Evolutionary conservation across 1,140 invertebrate species (phyloP).

Genomic region (Cecropterus lyciades): DNA sequence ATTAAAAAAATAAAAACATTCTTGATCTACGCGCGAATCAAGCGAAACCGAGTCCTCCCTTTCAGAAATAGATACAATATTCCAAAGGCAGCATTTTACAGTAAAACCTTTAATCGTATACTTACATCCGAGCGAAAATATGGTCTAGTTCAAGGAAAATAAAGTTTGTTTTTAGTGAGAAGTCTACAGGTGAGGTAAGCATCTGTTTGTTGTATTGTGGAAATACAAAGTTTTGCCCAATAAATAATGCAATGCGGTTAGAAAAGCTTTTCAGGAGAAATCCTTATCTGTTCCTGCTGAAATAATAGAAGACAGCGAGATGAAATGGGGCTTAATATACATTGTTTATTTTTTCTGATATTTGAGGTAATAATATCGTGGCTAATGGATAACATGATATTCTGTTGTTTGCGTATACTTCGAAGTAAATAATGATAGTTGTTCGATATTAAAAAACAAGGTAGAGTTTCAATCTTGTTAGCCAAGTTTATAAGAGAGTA

Average conservation of each 20-base stretch:
- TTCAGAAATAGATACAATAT: no score
- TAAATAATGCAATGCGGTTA: constrained; percentile 67
- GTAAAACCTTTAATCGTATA: background rate
- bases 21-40: no score
- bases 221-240: constrained; percentile 69
- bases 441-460: no score
- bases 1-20: no score
- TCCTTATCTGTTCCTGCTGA: constrained; percentile 45
- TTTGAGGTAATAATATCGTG: no score
- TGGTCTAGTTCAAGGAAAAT: constrained; percentile 30
- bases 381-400: no score
- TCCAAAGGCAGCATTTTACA: no score
- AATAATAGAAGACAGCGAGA: constrained; percentile 38
- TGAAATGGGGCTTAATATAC: constrained; percentile 17
- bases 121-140: constrained; percentile 32
- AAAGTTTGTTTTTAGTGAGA: constrained; percentile 43
- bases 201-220: constrained; percentile 56
- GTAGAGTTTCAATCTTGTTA: no score
- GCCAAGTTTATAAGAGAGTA: no score
- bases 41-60: no score
- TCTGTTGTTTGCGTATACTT: no score
- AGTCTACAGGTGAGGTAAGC: constrained; percentile 53
- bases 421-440: no score
- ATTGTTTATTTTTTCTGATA: background rate
- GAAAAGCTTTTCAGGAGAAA: constrained; percentile 36